Percentiles rank a stretch among this genome's conserved stretches.
These are phyloP conservation scores for Hypothenemus hampei DNA, from an alignment of 1,140 invertebrate species.

Conservation along the genomic window DNA sequence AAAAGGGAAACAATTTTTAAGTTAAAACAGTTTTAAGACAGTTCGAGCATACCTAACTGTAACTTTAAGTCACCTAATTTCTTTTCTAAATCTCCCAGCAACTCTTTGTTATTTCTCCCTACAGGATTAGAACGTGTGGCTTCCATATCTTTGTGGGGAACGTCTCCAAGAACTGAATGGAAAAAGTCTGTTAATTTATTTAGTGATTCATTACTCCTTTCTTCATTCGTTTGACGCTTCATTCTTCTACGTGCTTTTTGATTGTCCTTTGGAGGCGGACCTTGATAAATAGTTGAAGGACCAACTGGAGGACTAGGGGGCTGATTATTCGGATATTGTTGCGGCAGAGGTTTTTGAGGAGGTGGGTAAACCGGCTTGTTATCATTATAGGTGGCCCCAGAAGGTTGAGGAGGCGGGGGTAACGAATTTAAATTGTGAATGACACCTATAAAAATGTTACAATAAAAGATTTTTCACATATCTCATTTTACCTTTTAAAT, in stretches of 20 bases:
- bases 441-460: conserved; percentile 18
- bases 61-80: conserved; percentile 27
- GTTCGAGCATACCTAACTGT: conserved; percentile 32
- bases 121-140: too few species aligned
- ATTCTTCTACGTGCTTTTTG: too few species aligned
- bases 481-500: conserved; percentile 27
- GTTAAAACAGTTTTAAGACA: conserved; percentile 2
- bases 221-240: too few species aligned
- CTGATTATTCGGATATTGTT: neutral
- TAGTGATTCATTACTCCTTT: too few species aligned
- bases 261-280: too few species aligned
- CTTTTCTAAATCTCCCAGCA: conserved; percentile 15
- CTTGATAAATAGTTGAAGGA: too few species aligned
- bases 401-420: neutral
- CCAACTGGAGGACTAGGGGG: neutral
- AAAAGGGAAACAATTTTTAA: conserved; percentile 16
- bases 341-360: neutral
- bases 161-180: too few species aligned
- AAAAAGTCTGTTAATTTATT: too few species aligned
- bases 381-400: too few species aligned
- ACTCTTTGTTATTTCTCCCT: too few species aligned
- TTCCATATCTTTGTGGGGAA: too few species aligned
- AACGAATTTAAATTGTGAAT: conserved; percentile 31
- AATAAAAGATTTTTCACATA: neutral
- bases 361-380: neutral